Evolutionary conservation across 2,113 vertebrate genomes (phyloP).

Genomic region (Cynoglossus semilaevis): DNA sequence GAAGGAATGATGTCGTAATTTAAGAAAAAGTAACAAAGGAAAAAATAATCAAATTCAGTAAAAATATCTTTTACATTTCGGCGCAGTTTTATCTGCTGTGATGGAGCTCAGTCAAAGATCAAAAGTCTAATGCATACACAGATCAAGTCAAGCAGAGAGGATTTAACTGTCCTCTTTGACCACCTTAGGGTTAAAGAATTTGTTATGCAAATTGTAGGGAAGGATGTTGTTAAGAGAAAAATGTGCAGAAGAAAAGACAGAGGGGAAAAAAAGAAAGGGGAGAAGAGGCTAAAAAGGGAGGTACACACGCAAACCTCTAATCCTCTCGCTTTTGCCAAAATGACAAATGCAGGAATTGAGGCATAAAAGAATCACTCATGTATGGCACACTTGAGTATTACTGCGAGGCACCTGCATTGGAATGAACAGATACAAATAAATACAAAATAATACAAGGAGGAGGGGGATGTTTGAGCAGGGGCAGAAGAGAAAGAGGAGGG

Average conservation of each 20-base stretch:
- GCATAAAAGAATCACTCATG: slow-evolving; percentile 96
- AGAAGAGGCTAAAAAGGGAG: slow-evolving; percentile 48
- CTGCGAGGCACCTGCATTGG: slow-evolving; percentile 95
- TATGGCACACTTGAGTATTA: slow-evolving; percentile 88
- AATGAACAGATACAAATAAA: slow-evolving; percentile 90
- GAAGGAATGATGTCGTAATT: too few relatives aligned
- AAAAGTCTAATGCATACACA: slow-evolving; percentile 63
- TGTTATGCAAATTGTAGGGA: slow-evolving; percentile 77
- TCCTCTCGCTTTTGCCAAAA: slow-evolving; percentile 75
- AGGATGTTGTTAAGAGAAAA: slow-evolving; percentile 71
- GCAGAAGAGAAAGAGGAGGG: slow-evolving; percentile 1
- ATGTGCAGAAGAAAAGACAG: slow-evolving; percentile 43
- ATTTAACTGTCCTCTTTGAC: slow-evolving; percentile 67
- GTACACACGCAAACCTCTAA: slow-evolving; percentile 74
- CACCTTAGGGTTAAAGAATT: slow-evolving; percentile 74
- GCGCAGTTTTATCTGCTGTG: slow-evolving; percentile 38
- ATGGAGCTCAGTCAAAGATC: slow-evolving; percentile 68
- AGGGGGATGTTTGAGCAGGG: slow-evolving; percentile 21
- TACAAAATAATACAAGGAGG: slow-evolving; percentile 73
- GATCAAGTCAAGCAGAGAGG: slow-evolving; percentile 47
- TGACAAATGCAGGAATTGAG: slow-evolving; percentile 75
- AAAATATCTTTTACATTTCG: slow-evolving; percentile 38
- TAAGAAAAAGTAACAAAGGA: not conserved
- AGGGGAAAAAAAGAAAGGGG: slow-evolving; percentile 22
- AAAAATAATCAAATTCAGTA: slow-evolving; percentile 17